phyloP scores from a whole-genome alignment of 1,140 invertebrate genomes.

The Drosophila murphyi region DNA sequence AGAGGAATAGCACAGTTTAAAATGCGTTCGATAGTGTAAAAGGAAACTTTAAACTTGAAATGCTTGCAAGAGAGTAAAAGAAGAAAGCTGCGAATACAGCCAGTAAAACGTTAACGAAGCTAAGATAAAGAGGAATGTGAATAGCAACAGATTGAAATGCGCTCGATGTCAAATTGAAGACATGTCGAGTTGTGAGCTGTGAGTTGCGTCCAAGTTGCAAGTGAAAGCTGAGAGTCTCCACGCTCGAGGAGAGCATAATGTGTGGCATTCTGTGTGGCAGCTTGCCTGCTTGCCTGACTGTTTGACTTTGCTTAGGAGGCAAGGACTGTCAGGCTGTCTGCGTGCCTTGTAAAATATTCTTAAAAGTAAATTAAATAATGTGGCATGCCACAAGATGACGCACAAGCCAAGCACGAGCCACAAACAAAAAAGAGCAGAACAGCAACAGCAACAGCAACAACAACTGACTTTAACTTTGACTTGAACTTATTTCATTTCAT shows the following conservation, averaged over 20 bases:
- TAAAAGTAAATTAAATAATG: conserved; percentile 82
- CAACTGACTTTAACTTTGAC: conserved; percentile 13
- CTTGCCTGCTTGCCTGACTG: conserved; percentile 28
- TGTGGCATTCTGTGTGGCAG: conserved; percentile 5
- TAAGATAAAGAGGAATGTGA: background rate
- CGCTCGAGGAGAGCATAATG: conserved; percentile 27
- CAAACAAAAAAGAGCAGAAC: background rate
- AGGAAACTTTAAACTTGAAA: background rate
- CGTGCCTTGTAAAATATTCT: conserved; percentile 67
- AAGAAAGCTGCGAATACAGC: background rate
- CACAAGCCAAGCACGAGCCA: conserved; percentile 34
- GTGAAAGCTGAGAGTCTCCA: conserved; percentile 18
- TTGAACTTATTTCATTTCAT: conserved; percentile 72
- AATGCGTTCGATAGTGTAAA: no score
- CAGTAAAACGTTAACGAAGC: conserved; percentile 3
- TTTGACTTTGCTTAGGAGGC: conserved; percentile 41
- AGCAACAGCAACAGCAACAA: background rate
- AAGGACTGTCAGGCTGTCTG: conserved; percentile 29
- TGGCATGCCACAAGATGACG: conserved; percentile 73
- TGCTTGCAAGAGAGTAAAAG: background rate
- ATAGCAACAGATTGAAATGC: no score
- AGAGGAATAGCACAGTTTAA: background rate
- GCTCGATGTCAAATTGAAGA: no score
- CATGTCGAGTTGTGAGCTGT: no score
- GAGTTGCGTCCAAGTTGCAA: background rate